Evolutionary conservation across 2,888 invertebrate species (phyloP), one percentile per base, ranked within the genome.

Genomic region (Nowickia ferox): DNA sequence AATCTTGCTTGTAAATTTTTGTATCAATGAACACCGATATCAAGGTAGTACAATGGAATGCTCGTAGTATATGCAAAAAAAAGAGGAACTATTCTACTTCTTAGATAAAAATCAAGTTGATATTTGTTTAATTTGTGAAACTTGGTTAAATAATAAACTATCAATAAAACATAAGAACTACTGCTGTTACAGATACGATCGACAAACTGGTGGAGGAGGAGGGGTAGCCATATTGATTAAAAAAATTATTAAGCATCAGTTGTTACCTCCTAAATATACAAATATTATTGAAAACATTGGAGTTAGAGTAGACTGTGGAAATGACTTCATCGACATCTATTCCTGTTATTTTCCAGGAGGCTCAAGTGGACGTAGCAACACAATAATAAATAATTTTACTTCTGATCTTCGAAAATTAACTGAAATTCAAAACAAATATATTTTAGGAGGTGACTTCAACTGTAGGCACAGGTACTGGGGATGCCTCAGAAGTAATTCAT

Each of bases 161-260:
- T 72, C 46, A 46, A 59, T 59, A 17, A 72, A 8, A 48, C 10
- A 72, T 10, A n/a, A 53, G 19, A 75, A 55, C 19, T 75, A 15
- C n/a, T 55, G 11, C 40, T 65, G 75, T 22, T 75, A 75, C 48
- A 44, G 55, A 44, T 22, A 2, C 10, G 75, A 65, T 22, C 40
- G 75, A 3, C 75, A 75, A 75, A n/a, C 11, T n/a, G 13, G 38
- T n/a, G 9, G 1, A 6, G 71, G 59, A 72, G 59, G 72, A n/a
- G 75, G 55, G 10, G 51, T 65, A 30, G 53, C 78, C 15, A 61
- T 69, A 10, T 40, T 66, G 17, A 38, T 77, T 13, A 59, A 68
- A 10, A 77, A 77, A 38, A 57, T 19, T 40, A 68, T 77, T 19
- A 10, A 59, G 15, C 59, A 77, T 48, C 57, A 68, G 42, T 38